These are phyloP conservation scores for Pogonophryne albipinna DNA, from an alignment of 2,797 vertebrate genomes.

Conservation along the genomic window DNA sequence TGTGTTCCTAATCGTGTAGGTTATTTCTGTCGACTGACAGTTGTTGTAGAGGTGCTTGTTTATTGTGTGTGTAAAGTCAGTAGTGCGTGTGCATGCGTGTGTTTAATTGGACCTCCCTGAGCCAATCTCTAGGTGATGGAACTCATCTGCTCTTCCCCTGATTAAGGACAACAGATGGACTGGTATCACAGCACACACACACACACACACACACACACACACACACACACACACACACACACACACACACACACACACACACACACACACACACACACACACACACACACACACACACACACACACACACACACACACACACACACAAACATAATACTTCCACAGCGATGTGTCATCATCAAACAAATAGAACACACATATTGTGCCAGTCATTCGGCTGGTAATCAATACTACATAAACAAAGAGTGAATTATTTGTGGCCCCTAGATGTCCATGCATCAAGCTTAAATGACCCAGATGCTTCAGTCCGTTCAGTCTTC, in stretches of 20 bases:
- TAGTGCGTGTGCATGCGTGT: slow-evolving; percentile 41
- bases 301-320: slow-evolving; percentile 31
- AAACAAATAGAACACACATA: slow-evolving; percentile 36
- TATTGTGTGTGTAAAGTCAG: slow-evolving; percentile 36
- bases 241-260: slow-evolving; percentile 24
- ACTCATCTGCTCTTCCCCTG: slow-evolving; percentile 80
- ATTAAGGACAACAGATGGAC: slow-evolving; percentile 84
- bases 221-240: slow-evolving; percentile 3
- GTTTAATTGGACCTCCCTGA: slow-evolving; percentile 84
- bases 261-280: slow-evolving; percentile 19
- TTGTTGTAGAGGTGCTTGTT: slow-evolving; percentile 49
- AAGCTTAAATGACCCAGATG: slow-evolving; percentile 26
- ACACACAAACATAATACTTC: slow-evolving; percentile 26
- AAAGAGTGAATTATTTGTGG: slow-evolving; percentile 1
- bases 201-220: slow-evolving; percentile 14
- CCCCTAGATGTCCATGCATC: slow-evolving; percentile 11
- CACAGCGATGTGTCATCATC: slow-evolving; percentile 51
- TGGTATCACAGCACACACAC: slow-evolving; percentile 34
- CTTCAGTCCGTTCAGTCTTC: slow-evolving; percentile 17
- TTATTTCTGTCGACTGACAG: slow-evolving; percentile 68
- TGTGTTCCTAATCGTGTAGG: slow-evolving; percentile 60
- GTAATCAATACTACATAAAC: slow-evolving; percentile 57
- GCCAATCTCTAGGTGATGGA: slow-evolving; percentile 81
- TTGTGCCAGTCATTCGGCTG: slow-evolving; percentile 23
- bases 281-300: slow-evolving; percentile 3